These are phyloP conservation scores for Lithophane leautieri DNA, from an alignment of 2,888 invertebrate species.

Conservation along the genomic window DNA sequence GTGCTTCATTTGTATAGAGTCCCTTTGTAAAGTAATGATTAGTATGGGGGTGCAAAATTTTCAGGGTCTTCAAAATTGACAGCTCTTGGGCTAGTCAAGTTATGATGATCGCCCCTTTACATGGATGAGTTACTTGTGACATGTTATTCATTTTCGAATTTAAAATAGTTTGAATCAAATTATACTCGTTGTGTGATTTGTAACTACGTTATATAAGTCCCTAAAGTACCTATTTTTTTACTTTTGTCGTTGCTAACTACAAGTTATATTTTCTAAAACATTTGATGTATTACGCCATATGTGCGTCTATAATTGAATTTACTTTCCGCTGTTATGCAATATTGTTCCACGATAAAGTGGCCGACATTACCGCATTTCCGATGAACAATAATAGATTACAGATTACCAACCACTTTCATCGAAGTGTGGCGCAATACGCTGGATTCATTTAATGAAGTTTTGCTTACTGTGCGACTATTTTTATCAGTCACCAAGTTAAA, in stretches of 20 bases:
- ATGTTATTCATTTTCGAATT: neutral
- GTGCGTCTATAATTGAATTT: neutral
- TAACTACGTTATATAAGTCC: neutral
- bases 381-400: constrained; percentile 23
- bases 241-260: neutral
- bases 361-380: constrained; percentile 25
- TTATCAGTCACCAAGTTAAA: neutral
- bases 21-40: neutral
- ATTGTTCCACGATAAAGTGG: constrained; percentile 1
- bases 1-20: constrained; percentile 16
- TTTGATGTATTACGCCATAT: neutral
- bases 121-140: neutral
- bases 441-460: neutral
- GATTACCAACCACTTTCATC: constrained; percentile 8
- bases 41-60: neutral
- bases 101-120: neutral
- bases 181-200: neutral
- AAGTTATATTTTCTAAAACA: neutral
- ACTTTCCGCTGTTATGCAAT: neutral
- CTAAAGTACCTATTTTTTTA: neutral
- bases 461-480: neutral
- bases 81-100: neutral
- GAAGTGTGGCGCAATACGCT: neutral
- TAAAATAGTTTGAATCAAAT: neutral
- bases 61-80: neutral